A percentile compares a stretch with the other conserved stretches of the same genome.
Evolutionary conservation across 1,140 invertebrate genomes (phyloP).

Genomic region (Daktulosphaira vitifoliae): DNA sequence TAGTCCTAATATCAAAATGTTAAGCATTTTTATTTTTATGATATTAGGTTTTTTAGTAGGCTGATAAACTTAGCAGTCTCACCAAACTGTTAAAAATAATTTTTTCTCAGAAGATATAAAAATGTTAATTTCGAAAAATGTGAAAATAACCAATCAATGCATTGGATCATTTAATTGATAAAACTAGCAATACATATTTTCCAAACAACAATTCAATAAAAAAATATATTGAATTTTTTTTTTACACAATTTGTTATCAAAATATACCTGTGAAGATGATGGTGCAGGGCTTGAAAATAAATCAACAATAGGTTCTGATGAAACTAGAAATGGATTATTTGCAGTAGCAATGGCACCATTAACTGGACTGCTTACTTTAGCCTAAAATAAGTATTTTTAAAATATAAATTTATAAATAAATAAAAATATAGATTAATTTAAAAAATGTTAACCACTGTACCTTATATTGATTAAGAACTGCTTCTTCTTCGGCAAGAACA

Average conservation of each 20-base stretch:
- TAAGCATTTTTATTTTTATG: too few species aligned
- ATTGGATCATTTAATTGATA: too few species aligned
- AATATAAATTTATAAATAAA: neutral
- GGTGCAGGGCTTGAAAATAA: slow-evolving; percentile 54
- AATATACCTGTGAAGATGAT: slow-evolving; percentile 1
- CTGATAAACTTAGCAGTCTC: too few species aligned
- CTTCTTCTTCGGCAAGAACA: slow-evolving; percentile 88
- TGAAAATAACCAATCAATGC: too few species aligned
- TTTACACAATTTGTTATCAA: neutral
- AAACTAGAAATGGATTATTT: slow-evolving; percentile 70
- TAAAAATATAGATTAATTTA: neutral
- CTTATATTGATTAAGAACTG: slow-evolving; percentile 90
- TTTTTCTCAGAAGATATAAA: too few species aligned
- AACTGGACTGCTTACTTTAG: slow-evolving; percentile 67
- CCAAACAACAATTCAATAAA: neutral
- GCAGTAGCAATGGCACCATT: slow-evolving; percentile 44
- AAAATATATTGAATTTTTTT: too few species aligned
- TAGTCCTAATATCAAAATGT: too few species aligned
- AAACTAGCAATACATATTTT: neutral
- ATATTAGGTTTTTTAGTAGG: too few species aligned
- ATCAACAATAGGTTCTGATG: slow-evolving; percentile 62
- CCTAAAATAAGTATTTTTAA: slow-evolving; percentile 45
- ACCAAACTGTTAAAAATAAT: too few species aligned
- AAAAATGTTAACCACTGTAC: slow-evolving; percentile 46
- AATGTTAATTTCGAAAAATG: too few species aligned